Evolutionary conservation across 2,797 vertebrate species (phyloP).

Genomic region (Hylomyscus alleni): DNA sequence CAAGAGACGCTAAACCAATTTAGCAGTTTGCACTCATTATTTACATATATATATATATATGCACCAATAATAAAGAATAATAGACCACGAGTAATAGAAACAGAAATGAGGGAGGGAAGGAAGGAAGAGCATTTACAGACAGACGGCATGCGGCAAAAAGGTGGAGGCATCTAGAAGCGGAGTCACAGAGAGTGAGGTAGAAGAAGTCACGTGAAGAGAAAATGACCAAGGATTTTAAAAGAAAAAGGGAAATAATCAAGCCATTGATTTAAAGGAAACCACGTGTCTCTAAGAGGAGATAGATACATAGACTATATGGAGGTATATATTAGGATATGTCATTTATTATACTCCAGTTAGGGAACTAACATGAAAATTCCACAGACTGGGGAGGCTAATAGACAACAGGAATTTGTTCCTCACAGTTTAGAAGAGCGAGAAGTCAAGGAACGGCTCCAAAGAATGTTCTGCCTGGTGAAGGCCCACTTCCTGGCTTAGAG

Average conservation of each 20-base stretch:
- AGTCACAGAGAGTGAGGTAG: neutral
- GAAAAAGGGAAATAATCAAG: conserved; percentile 41
- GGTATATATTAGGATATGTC: neutral
- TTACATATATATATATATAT: neutral
- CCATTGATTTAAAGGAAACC: neutral
- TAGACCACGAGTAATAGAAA: neutral
- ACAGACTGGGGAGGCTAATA: neutral
- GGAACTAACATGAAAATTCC: neutral
- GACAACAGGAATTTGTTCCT: neutral
- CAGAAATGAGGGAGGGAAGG: neutral
- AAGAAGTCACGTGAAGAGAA: conserved; percentile 58
- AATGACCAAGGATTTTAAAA: conserved; percentile 46
- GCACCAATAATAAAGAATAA: neutral
- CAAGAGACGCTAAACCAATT: neutral
- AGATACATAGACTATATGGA: neutral
- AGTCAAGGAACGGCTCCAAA: neutral
- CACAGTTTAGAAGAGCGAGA: neutral
- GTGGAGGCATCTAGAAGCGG: neutral
- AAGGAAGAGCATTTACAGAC: neutral
- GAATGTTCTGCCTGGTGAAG: neutral
- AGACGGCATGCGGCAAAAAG: neutral
- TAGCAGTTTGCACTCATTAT: neutral
- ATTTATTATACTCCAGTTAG: neutral
- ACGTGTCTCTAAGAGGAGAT: neutral
- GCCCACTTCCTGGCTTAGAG: neutral